Conservation (phyloP, 2,113 vertebrate genomes). For the Rostratula benghalensis region DNA sequence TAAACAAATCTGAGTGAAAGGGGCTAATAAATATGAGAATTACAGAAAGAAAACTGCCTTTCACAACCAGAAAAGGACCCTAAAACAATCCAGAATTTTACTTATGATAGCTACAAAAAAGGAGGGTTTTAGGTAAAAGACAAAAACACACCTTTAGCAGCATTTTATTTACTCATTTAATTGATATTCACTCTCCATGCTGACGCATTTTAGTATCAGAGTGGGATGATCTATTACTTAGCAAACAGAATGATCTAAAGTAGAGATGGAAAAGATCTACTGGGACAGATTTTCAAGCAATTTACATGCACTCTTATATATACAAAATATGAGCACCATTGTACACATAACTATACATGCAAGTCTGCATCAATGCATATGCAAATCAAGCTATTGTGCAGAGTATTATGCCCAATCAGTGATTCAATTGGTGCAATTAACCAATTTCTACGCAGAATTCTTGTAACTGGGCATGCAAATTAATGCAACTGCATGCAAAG, state of each 20-base stretch:
- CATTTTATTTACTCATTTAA: constrained; percentile 60
- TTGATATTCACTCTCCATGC: constrained; percentile 30
- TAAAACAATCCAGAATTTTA: background rate
- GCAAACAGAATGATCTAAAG: constrained; percentile 46
- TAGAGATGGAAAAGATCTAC: constrained; percentile 40
- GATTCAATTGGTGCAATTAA: constrained; percentile 53
- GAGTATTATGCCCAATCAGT: constrained; percentile 40
- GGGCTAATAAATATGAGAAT: background rate
- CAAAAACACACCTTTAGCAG: constrained; percentile 42
- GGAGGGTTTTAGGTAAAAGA: background rate
- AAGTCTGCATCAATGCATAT: constrained; percentile 8
- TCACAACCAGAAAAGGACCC: background rate
- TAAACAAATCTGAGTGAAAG: background rate
- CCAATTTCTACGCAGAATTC: constrained; percentile 40
- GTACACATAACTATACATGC: constrained; percentile 32
- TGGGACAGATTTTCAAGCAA: constrained; percentile 50
- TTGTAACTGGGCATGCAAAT: constrained; percentile 41
- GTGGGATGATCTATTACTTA: constrained; percentile 48
- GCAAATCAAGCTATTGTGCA: constrained; percentile 48
- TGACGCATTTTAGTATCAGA: background rate
- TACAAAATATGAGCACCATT: constrained; percentile 13
- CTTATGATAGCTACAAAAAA: background rate
- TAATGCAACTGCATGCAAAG: constrained; percentile 26
- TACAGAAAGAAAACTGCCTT: background rate
- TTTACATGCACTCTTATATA: constrained; percentile 31